Conservation (phyloP, 1,140 invertebrate species). For the Drosophila aff. region DNA sequence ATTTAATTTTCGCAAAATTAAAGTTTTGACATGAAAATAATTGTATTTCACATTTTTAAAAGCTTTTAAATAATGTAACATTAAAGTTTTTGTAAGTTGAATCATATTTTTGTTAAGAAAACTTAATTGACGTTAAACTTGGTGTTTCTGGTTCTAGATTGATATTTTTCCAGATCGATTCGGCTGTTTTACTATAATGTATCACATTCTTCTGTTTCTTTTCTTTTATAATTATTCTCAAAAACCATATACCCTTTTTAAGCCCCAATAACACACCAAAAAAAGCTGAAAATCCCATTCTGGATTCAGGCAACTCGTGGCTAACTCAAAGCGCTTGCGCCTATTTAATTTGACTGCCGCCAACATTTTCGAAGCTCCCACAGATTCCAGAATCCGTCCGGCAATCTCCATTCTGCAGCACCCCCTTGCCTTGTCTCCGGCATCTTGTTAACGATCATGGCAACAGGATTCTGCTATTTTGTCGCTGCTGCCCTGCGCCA, state of each 20-base stretch:
- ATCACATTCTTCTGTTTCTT: no score
- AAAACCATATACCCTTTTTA: constrained; percentile 12
- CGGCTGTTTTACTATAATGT: background rate
- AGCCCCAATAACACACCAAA: constrained; percentile 1
- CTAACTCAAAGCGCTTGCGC: constrained; percentile 78
- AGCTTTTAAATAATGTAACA: background rate
- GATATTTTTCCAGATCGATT: background rate
- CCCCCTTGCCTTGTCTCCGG: constrained; percentile 64
- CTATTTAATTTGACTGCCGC: constrained; percentile 81
- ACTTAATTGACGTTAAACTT: background rate
- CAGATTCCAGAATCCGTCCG: constrained; percentile 69
- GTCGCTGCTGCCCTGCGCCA: constrained; percentile 73
- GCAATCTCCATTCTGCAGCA: constrained; percentile 12
- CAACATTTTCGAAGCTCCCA: constrained; percentile 71
- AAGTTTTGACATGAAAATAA: background rate
- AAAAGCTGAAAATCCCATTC: constrained; percentile 44
- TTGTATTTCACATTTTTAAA: background rate
- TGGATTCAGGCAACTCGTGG: constrained; percentile 65
- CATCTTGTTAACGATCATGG: constrained; percentile 83
- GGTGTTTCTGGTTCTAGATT: background rate
- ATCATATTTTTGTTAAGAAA: background rate
- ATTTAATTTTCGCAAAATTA: background rate
- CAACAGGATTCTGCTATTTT: constrained; percentile 83
- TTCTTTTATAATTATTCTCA: background rate
- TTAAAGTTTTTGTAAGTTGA: background rate